Percentiles rank a stretch among this genome's conserved stretches.
Evolutionary conservation across 2,797 vertebrate genomes (phyloP).

Genomic region (Diceros bicornis): DNA sequence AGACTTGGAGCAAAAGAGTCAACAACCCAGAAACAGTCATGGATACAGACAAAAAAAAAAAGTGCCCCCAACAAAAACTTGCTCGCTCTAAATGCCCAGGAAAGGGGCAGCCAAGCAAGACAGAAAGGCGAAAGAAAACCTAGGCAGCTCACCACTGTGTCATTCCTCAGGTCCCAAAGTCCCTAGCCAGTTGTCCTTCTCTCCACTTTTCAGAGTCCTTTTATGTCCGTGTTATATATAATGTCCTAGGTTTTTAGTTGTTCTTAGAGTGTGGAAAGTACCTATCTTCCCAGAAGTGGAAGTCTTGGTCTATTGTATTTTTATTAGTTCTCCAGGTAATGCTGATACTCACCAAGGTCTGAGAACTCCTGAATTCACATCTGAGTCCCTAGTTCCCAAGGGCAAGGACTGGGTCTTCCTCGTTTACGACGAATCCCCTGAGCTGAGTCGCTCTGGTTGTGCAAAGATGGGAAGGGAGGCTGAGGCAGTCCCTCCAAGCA

Average conservation of each 20-base stretch:
- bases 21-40: too few species aligned
- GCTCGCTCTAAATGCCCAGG: too few species aligned
- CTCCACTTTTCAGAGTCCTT: background rate
- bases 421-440: background rate
- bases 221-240: background rate
- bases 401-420: background rate
- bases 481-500: background rate
- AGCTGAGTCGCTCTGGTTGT: background rate
- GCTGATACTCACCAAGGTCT: background rate
- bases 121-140: background rate
- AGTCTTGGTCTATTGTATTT: background rate
- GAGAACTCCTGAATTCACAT: background rate
- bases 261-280: background rate
- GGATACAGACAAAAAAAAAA: too few species aligned
- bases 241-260: too few species aligned
- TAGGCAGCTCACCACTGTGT: background rate
- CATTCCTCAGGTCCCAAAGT: background rate
- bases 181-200: background rate
- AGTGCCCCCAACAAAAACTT: too few species aligned
- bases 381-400: background rate
- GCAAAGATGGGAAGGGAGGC: background rate
- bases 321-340: background rate
- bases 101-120: too few species aligned
- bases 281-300: background rate
- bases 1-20: too few species aligned